Evolutionary conservation across 2,888 invertebrate genomes (phyloP).

Genomic region (Rapana venosa): DNA sequence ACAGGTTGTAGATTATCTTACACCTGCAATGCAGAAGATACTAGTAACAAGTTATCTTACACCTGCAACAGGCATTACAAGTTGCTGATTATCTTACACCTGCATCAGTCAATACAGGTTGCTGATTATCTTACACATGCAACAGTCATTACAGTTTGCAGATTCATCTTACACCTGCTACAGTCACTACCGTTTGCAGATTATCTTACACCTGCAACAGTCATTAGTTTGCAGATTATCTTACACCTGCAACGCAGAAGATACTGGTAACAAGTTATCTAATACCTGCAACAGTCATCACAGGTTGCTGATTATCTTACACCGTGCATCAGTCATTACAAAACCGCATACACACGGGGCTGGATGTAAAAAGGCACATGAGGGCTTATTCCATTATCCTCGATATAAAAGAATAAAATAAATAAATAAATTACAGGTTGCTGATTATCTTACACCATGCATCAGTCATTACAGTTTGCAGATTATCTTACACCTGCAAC

Average conservation of each 20-base stretch:
- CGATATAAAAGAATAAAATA: too few species aligned
- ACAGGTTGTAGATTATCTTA: not conserved
- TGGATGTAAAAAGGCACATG: too few species aligned
- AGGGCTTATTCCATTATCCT: too few species aligned
- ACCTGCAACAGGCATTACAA: slow-evolving; percentile 32
- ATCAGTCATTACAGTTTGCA: not conserved
- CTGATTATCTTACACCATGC: too few species aligned
- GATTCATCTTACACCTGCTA: slow-evolving; percentile 41
- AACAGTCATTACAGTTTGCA: slow-evolving; percentile 41
- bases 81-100: slow-evolving; percentile 46
- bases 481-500: not conserved
- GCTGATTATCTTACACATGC: slow-evolving; percentile 46
- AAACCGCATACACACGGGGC: too few species aligned
- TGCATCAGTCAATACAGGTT: slow-evolving; percentile 22
- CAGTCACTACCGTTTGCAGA: slow-evolving; percentile 23
- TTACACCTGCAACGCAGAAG: not conserved
- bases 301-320: too few species aligned
- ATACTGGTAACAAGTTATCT: not conserved
- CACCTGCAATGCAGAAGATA: not conserved
- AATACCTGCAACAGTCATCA: not conserved
- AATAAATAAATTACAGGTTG: too few species aligned
- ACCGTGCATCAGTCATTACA: too few species aligned
- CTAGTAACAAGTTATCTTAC: too few species aligned
- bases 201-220: not conserved
- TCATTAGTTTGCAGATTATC: not conserved